Percentiles rank a stretch among this genome's conserved stretches.
phyloP scores from a whole-genome alignment of 2,888 invertebrate species.

The Acheta domesticus region DNA sequence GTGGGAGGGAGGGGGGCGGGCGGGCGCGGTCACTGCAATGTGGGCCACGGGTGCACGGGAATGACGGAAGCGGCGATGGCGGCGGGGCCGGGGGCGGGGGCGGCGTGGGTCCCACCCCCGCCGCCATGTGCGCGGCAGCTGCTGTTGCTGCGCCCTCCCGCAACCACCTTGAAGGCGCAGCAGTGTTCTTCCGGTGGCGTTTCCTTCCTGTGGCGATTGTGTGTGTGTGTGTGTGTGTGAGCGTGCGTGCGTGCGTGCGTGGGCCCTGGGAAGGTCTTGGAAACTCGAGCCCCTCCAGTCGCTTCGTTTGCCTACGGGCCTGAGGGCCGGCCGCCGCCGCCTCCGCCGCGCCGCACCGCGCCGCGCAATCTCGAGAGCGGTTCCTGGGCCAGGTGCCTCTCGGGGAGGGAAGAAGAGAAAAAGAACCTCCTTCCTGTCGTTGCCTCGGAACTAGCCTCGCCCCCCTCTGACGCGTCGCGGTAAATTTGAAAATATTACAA shows the following conservation, averaged over 20 bases:
- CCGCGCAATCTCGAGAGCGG: too few species aligned
- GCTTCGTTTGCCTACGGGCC: not conserved
- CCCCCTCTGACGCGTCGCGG: too few species aligned
- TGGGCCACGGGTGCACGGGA: not conserved
- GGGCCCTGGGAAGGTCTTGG: not conserved
- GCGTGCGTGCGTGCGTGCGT: not conserved
- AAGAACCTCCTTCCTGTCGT: too few species aligned
- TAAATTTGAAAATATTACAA: too few species aligned
- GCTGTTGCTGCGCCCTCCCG: not conserved
- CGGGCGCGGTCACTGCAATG: not conserved
- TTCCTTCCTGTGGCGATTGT: not conserved
- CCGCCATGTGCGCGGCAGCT: not conserved
- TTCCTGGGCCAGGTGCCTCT: too few species aligned
- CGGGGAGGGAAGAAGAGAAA: too few species aligned
- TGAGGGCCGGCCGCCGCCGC: too few species aligned
- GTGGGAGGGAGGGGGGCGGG: too few species aligned
- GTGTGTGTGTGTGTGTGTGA: too few species aligned
- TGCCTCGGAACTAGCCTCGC: too few species aligned
- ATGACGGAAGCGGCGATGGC: too few species aligned
- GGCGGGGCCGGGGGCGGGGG: not conserved
- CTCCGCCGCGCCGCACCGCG: too few species aligned
- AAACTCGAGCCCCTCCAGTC: not conserved
- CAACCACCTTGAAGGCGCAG: not conserved
- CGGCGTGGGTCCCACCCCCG: not conserved
- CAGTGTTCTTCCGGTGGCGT: not conserved